Percentiles rank a stretch among this genome's conserved stretches.
These are phyloP conservation scores for Tachyglossus aculeatus DNA, from an alignment of 2,797 vertebrate genomes.

Conservation along the genomic window DNA sequence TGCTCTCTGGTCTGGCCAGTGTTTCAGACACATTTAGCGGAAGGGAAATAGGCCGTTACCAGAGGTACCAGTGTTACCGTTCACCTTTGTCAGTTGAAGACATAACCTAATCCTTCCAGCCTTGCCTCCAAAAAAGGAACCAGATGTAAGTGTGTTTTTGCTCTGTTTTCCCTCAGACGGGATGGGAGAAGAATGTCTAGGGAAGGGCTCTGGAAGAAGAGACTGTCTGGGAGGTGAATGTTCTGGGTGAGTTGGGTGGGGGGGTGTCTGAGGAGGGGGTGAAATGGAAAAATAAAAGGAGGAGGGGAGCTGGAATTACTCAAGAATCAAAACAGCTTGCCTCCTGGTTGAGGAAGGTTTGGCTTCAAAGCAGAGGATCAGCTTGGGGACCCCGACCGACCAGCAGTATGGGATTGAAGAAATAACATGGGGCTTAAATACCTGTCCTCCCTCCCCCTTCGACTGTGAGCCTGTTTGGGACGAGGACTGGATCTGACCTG, in stretches of 20 bases:
- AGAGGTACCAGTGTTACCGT: no score
- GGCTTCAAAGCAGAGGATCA: no score
- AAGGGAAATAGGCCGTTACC: background rate
- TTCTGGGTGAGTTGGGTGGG: background rate
- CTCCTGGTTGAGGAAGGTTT: no score
- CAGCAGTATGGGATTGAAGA: no score
- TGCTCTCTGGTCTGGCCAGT: background rate
- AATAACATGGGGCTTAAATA: no score
- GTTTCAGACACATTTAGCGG: background rate
- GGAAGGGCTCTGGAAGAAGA: background rate
- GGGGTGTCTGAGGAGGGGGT: background rate
- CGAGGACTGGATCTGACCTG: no score
- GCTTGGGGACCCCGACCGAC: no score
- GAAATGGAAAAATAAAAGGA: background rate
- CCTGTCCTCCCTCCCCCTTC: no score
- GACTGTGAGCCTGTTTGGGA: no score
- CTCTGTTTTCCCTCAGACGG: slow-evolving; percentile 4
- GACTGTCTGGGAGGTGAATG: background rate
- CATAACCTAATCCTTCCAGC: background rate
- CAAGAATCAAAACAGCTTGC: background rate
- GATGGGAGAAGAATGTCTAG: background rate
- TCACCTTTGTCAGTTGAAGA: background rate
- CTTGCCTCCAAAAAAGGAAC: background rate
- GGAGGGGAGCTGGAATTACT: background rate
- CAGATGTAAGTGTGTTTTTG: background rate